Evolutionary conservation across 2,797 vertebrate species (phyloP), one percentile per base, ranked within the genome.

Genomic region (Kryptopterus vitreolus): DNA sequence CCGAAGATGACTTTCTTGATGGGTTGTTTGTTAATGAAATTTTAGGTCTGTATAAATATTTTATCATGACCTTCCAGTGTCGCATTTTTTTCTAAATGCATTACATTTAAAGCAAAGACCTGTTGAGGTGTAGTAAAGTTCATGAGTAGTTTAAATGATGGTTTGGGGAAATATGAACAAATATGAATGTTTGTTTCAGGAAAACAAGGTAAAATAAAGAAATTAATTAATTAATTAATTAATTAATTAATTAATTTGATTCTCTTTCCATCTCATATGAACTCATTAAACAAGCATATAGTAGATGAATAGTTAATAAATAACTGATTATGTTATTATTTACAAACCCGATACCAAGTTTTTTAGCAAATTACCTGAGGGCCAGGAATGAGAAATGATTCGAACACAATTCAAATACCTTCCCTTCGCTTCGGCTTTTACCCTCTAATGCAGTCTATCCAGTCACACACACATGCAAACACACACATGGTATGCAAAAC

Each of bases 401-500:
- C 55, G 35, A 38, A 50, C 62, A 61, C 73, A 31, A 71, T 53
- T 53, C 11, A 33, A 72, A 72, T 35, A 55, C 50, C 11, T 72
- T 72, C 50, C 12, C 4, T 11, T n/a, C 12, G n/a, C 29, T 35
- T 55, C 20, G 55, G 20, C 31, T 72, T 55, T 72, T 55, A 35
- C 29, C n/a, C 50, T 55, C 6, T 55, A 12, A 72, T 0, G 12
- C 70, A 55, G 5, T 22, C 29, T 33, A 35, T 72, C 29, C 70
- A 55, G 70, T 57, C 68, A 81, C 18, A 43, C 33, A n/a, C n/a
- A 81, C 26, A 52, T 24, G 55, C 52, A 71, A 70, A 73, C 16
- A 53, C 24, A 82, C 33, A 65, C 61, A n/a, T n/a, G n/a, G 24
- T 38, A 62, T 59, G 77, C 62, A 75, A 75, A 79, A 53, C 57